Evolutionary conservation across 2,113 vertebrate genomes (phyloP).

Genomic region (Gobiocypris rarus): DNA sequence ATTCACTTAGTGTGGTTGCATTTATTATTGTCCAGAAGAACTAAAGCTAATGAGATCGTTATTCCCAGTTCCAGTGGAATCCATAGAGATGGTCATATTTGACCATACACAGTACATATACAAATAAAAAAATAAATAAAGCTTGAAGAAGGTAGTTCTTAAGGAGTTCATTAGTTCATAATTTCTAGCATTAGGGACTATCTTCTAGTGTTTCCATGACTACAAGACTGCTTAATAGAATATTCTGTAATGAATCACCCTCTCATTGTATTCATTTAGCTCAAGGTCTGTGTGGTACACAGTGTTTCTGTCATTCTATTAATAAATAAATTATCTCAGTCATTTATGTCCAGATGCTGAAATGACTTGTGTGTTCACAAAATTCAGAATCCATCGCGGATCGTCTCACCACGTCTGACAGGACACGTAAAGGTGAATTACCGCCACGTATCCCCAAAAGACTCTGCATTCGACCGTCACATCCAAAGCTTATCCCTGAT

Average conservation of each 20-base stretch:
- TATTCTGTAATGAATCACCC: constrained; percentile 45
- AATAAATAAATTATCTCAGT: constrained; percentile 45
- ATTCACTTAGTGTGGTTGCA: background rate
- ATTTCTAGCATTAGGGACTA: constrained; percentile 44
- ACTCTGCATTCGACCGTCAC: constrained; percentile 3
- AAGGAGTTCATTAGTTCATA: constrained; percentile 48
- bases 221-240: constrained; percentile 51
- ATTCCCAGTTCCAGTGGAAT: background rate
- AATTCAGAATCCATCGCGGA: background rate
- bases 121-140: background rate
- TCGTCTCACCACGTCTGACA: background rate
- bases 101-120: background rate
- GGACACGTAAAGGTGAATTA: constrained; percentile 33
- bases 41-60: constrained; percentile 19
- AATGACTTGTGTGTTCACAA: constrained; percentile 25
- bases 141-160: constrained; percentile 8
- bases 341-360: constrained; percentile 29
- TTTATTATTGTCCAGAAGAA: constrained; percentile 18
- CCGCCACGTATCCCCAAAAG: background rate
- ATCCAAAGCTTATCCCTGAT: constrained; percentile 39
- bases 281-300: constrained; percentile 45
- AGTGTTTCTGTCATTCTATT: constrained; percentile 39
- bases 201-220: constrained; percentile 55
- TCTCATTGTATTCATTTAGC: constrained; percentile 57
- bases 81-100: background rate